These are phyloP conservation scores for Chrosomus eos DNA, from an alignment of 2,797 vertebrate genomes.

Conservation along the genomic window DNA sequence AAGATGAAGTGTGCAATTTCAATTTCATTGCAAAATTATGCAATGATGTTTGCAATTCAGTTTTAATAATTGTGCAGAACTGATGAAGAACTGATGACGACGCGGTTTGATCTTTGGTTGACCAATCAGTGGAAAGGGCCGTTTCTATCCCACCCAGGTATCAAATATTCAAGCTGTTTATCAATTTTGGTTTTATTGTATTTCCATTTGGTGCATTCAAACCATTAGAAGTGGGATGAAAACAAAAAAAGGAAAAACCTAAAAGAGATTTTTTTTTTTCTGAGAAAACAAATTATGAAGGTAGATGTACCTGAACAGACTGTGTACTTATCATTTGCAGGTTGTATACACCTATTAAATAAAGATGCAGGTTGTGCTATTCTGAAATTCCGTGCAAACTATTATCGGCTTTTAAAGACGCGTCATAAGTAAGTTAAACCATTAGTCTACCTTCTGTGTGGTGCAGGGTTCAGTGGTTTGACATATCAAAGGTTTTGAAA, in stretches of 20 bases:
- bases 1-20: not conserved
- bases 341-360: not conserved
- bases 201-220: not conserved
- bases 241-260: not conserved
- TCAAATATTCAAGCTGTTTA: not conserved
- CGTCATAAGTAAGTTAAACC: not conserved
- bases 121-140: not conserved
- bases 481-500: constrained; percentile 29
- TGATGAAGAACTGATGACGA: not conserved
- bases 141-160: not conserved
- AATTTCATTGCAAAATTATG: not conserved
- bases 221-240: not conserved
- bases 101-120: not conserved
- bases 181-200: not conserved
- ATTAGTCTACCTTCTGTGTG: not conserved
- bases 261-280: no score
- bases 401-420: not conserved
- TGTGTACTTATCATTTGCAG: not conserved
- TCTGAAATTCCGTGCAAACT: not conserved
- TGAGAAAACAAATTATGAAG: not conserved
- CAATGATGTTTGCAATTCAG: not conserved
- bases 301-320: not conserved
- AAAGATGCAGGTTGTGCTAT: not conserved
- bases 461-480: not conserved
- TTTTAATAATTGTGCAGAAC: not conserved